Evolutionary conservation across 2,888 invertebrate species (phyloP).

Genomic region (Spicauda simplicius): DNA sequence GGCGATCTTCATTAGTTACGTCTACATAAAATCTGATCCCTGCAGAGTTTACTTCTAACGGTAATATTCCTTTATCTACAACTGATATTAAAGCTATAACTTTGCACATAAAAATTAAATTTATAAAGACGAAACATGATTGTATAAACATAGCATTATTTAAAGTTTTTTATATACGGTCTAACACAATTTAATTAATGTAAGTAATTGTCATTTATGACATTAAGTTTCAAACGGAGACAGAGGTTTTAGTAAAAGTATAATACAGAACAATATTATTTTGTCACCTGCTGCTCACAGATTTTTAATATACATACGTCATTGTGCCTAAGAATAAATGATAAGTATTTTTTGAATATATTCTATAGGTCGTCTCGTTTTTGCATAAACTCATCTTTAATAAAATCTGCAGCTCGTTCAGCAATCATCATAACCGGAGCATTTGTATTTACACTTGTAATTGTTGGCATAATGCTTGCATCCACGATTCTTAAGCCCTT

Average conservation of each 20-base stretch:
- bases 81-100: constrained; percentile 52
- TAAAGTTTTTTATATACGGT: neutral
- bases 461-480: constrained; percentile 76
- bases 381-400: constrained; percentile 58
- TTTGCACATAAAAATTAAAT: constrained; percentile 45
- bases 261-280: too few relatives aligned
- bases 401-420: constrained; percentile 73
- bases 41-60: constrained; percentile 58
- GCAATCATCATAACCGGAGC: constrained; percentile 78
- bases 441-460: constrained; percentile 73
- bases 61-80: constrained; percentile 63
- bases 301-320: too few relatives aligned
- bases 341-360: constrained; percentile 27
- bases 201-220: neutral
- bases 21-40: constrained; percentile 68
- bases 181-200: neutral
- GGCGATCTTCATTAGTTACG: constrained; percentile 57
- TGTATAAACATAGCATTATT: constrained; percentile 43
- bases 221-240: neutral
- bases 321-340: too few relatives aligned
- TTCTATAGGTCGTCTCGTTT: constrained; percentile 65
- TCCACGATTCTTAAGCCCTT: constrained; percentile 67
- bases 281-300: too few relatives aligned
- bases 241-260: too few relatives aligned
- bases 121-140: constrained; percentile 44